Base-by-base conservation (phyloP, 35 echinoderm and acorn worm species). In the Strongylocentrotus purpuratus region DNA sequence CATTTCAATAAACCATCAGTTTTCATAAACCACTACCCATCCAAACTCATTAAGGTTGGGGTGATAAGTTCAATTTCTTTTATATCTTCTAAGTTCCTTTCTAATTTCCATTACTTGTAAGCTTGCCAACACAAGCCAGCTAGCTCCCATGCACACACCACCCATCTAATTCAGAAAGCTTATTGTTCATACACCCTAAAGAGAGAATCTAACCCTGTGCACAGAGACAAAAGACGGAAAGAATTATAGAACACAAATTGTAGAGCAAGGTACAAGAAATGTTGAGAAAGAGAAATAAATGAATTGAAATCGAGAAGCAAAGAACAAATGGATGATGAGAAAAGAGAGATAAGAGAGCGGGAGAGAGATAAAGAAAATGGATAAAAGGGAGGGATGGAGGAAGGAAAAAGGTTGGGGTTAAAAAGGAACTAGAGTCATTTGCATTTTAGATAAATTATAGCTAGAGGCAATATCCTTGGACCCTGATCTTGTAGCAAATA, bases 381-480 rank as follows among this genome's bases (percentile, higher is more conserved):
- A 78, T 78, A 78, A 78, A 46, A 89, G 87, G 87, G 45, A 33
- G 45, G 87, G 33, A 33, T 89, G 45, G 45, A 89, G 87, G 45
- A 89, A 89, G 45, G 45, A 89, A 89, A 89, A 46, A 89, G 45
- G 87, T 41, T 46, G 45, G 45, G 45, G 45, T 41, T 33, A 89
- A 89, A 89, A 89, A 89, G 87, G 45, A 89, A 33, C 91, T 46
- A 93, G 46, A 47, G 91, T 93, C 91, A 93, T 93, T 93, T 48
- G 48, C 48, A 93, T 93, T 78, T 58, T 48, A 93, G 91, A 93
- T 93, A 93, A 93, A 93, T 93, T 93, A 93, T 93, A 15, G 91
- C 91, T 46, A 47, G 46, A 58, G 91, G 91, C 91, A 47, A 6
- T 17, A 93, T 50, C 91, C 91, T 93, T 93, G 47, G 91, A 93